A percentile compares a stretch with the other conserved stretches of the same genome.
phyloP scores from a whole-genome alignment of 2,797 vertebrate genomes.

The Trematocara caparti region DNA sequence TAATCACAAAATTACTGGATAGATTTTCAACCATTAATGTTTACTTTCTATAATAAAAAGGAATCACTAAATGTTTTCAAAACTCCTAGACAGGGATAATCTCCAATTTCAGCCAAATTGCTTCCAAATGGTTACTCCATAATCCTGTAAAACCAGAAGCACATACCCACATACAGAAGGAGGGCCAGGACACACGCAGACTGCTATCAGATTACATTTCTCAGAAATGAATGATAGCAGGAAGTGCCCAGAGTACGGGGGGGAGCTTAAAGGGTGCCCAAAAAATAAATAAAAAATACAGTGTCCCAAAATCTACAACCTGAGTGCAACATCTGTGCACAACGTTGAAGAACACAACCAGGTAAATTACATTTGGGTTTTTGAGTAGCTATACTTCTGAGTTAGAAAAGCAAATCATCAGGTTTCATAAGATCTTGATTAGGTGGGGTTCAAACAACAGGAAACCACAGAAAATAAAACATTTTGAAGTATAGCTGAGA shows the following conservation, averaged over 20 bases:
- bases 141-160: slow-evolving; percentile 62
- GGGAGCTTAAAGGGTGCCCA: background rate
- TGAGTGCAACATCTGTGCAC: background rate
- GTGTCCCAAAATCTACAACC: background rate
- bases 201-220: slow-evolving; percentile 71
- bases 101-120: slow-evolving; percentile 54
- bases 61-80: slow-evolving; percentile 30
- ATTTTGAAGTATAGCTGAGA: background rate
- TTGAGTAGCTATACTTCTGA: background rate
- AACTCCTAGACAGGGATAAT: slow-evolving; percentile 40
- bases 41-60: slow-evolving; percentile 46
- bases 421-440: background rate
- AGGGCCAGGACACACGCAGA: slow-evolving; percentile 55
- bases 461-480: background rate
- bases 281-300: slow-evolving; percentile 1
- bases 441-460: background rate
- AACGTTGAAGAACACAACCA: background rate
- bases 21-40: slow-evolving; percentile 34
- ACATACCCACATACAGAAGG: slow-evolving; percentile 44
- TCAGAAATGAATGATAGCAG: slow-evolving; percentile 64
- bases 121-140: slow-evolving; percentile 56
- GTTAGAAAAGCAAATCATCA: background rate
- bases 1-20: slow-evolving; percentile 13
- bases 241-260: slow-evolving; percentile 55
- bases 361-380: background rate